Conservation (phyloP, 2,888 invertebrate genomes). For the Plemyria rubiginata region DNA sequence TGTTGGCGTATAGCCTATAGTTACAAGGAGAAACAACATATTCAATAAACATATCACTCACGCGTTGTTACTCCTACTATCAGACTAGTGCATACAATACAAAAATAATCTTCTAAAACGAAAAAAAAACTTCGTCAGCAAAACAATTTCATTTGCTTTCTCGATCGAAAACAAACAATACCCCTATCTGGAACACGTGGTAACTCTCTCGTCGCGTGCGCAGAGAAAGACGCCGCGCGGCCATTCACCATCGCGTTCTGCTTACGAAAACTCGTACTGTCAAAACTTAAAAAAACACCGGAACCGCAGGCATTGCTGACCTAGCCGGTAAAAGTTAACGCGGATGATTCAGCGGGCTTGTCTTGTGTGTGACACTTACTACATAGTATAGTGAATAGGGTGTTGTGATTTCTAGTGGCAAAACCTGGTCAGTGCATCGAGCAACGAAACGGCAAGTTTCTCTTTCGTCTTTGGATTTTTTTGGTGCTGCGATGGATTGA, state of each 20-base stretch:
- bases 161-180: conserved; percentile 39
- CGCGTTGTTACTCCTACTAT: no score
- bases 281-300: conserved; percentile 46
- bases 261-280: conserved; percentile 51
- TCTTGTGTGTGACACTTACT: conserved; percentile 19
- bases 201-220: conserved; percentile 41
- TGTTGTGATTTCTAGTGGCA: conserved; percentile 30
- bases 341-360: conserved; percentile 8
- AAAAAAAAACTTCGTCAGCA: not conserved
- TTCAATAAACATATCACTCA: no score
- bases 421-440: conserved; percentile 28
- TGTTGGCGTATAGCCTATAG: no score
- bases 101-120: no score
- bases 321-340: conserved; percentile 43
- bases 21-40: no score
- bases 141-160: conserved; percentile 13
- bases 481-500: conserved; percentile 51
- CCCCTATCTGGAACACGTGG: conserved; percentile 46
- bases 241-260: conserved; percentile 64
- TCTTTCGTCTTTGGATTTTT: conserved; percentile 52
- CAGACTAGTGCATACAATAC: no score
- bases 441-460: conserved; percentile 50
- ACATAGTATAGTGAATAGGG: conserved; percentile 14
- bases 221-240: conserved; percentile 48
- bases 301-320: conserved; percentile 29